Base-by-base conservation (phyloP, 2,888 invertebrate genomes). In the Lithophane leautieri region DNA sequence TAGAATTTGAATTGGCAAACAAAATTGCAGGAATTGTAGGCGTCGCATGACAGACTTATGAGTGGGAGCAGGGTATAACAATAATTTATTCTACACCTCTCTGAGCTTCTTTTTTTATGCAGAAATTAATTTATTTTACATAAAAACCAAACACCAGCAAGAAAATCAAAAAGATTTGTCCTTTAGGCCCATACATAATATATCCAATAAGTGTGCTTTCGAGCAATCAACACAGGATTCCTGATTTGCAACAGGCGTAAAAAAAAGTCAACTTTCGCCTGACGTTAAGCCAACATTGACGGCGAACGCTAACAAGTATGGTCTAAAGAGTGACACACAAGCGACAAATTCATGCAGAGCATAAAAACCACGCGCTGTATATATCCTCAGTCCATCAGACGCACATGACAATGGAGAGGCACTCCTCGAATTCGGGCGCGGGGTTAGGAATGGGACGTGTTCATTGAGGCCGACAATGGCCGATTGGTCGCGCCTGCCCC, bases 401-500 rank as follows among this genome's bases (percentile, higher is more conserved):
- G n/a, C 50, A 25, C 52, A 62, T 66, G 74, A 84, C 79, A 88
- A 88, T 76, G 47, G 66, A 44, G 50, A 56, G 77, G 50, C 74
- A 78, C 80, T 82, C 69, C 79, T 77, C 78, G 62, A 34, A 73
- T 78, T 77, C 70, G 76, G 66, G 58, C 73, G 54, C 63, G 47
- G 69, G 71, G 76, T 77, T 78, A 50, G 70, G 75, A 76, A 69
- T 70, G 79, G 76, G 76, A 76, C 79, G 79, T 76, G 76, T 71
- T 58, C 65, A 76, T 85, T 79, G 79, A 78, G 63, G 16, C 44
- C 22, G 7, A 81, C 72, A 76, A 78, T 82, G 62, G 65, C 19
- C 70, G 67, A 84, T 87, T 87, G 69, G 84, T 73, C 52, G 63
- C 74, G 79, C 78, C 47, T 50, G 40, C 67, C 74, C 83, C 34